Conservation (phyloP, 2,113 vertebrate genomes). For the Carassius gibelio region DNA sequence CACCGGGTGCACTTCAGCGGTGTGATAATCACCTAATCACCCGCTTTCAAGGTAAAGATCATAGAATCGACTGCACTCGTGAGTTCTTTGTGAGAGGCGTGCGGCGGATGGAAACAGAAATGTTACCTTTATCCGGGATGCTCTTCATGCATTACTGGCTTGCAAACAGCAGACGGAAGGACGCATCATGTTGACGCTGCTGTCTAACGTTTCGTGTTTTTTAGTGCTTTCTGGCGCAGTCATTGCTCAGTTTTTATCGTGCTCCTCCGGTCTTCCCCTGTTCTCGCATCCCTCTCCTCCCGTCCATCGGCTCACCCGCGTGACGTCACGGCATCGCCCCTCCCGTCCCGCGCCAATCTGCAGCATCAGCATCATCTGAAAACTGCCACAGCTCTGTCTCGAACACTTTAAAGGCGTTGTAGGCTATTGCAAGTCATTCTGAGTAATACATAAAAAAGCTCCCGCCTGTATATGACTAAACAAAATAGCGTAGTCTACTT, state of each 20-base stretch:
- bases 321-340: slow-evolving; percentile 71
- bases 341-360: slow-evolving; percentile 60
- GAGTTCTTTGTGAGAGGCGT: slow-evolving; percentile 62
- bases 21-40: slow-evolving; percentile 14
- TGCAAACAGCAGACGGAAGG: slow-evolving; percentile 21
- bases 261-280: slow-evolving; percentile 64
- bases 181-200: neutral
- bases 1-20: neutral
- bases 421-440: too few relatives aligned
- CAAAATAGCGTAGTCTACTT: too few relatives aligned
- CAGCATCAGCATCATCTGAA: slow-evolving; percentile 71
- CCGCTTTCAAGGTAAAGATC: slow-evolving; percentile 53
- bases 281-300: slow-evolving; percentile 55
- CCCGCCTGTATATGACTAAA: too few relatives aligned
- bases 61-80: slow-evolving; percentile 43
- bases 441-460: too few relatives aligned
- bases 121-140: slow-evolving; percentile 72
- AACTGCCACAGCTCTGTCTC: neutral
- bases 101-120: slow-evolving; percentile 64
- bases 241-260: slow-evolving; percentile 69
- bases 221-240: slow-evolving; percentile 69
- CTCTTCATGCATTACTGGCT: slow-evolving; percentile 71
- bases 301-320: slow-evolving; percentile 56
- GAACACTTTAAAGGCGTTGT: neutral
- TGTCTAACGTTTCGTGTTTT: slow-evolving; percentile 60